Base-by-base conservation (phyloP, 2,797 vertebrate genomes). In the Iguana delicatissima region DNA sequence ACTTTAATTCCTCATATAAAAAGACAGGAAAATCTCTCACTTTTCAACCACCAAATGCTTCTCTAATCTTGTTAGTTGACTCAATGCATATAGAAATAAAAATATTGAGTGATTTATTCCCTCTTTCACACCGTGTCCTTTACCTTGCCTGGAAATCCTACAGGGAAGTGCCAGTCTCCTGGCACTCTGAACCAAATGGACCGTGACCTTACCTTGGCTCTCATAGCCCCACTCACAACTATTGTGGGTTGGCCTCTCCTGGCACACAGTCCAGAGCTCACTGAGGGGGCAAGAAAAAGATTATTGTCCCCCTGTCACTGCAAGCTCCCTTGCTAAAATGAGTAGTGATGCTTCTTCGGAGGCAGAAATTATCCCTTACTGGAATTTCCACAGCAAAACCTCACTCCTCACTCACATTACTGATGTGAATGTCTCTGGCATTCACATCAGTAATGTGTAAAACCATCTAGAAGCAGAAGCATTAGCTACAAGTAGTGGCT, bases 171-270 rank as follows among this genome's bases (percentile, higher is more conserved):
- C n/a, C 67, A 80, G 12, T 24, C 50, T 81, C 50, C 50, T 57
- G 50, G 87, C 14, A 38, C n/a, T 81, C 24, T 42, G 24, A 42
- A 88, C n/a, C 62, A 89, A 74, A 83, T 46, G 42, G 88, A n/a
- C 32, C 46, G 38, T 32, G 26, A 59, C 26, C 52, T 74, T 89
- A 46, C 72, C 38, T 38, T 1, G 1, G 83, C 18, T 73, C 52
- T 69, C 69, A 46, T 46, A 50, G 35, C n/a, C 26, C 35, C 79
- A 89, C 22, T 89, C 52, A 83, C 6, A 74, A 16, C 9, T 83
- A 59, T 42, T 74, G 38, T 16, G 29, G 38, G 55, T 74, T 32
- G 42, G 32, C 55, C 26, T 32, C 6, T 46, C 10, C 13, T 42
- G 52, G 46, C 18, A 88, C 79, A n/a, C 46, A 42, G n/a, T 81